These are phyloP conservation scores for Cyanoliseus patagonus DNA, from an alignment of 2,113 vertebrate species.

Conservation along the genomic window DNA sequence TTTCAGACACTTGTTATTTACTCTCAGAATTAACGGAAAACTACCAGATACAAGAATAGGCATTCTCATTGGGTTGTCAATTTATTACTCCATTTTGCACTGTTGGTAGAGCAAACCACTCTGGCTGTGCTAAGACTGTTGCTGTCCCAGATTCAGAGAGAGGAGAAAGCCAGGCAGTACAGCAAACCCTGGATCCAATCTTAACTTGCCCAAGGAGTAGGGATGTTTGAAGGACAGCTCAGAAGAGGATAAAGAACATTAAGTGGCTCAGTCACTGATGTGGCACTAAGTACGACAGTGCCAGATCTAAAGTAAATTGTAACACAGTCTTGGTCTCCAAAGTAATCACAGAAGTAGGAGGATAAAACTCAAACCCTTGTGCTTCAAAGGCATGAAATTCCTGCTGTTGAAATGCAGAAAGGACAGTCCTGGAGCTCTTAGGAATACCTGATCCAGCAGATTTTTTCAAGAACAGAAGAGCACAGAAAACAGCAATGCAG, in stretches of 20 bases:
- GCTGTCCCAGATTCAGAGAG: neutral
- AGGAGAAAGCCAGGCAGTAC: neutral
- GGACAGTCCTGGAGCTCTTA: neutral
- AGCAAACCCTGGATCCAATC: neutral
- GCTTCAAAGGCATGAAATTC: neutral
- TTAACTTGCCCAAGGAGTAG: neutral
- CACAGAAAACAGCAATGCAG: neutral
- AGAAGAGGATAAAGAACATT: neutral
- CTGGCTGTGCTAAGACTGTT: neutral
- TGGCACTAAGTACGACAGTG: neutral
- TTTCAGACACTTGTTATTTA: conserved; percentile 33
- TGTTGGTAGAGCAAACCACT: neutral
- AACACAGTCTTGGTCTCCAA: neutral
- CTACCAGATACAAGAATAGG: conserved; percentile 22
- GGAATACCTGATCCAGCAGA: neutral
- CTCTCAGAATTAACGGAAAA: conserved; percentile 36
- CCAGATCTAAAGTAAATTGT: neutral
- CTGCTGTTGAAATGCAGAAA: neutral
- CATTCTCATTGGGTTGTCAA: conserved; percentile 13
- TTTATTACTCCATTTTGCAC: neutral
- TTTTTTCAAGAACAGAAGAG: neutral
- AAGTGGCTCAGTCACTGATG: neutral
- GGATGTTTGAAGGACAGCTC: neutral
- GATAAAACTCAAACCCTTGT: neutral
- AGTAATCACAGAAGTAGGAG: neutral